Conservation (phyloP, 2,797 vertebrate genomes). For the Paguma larvata region DNA sequence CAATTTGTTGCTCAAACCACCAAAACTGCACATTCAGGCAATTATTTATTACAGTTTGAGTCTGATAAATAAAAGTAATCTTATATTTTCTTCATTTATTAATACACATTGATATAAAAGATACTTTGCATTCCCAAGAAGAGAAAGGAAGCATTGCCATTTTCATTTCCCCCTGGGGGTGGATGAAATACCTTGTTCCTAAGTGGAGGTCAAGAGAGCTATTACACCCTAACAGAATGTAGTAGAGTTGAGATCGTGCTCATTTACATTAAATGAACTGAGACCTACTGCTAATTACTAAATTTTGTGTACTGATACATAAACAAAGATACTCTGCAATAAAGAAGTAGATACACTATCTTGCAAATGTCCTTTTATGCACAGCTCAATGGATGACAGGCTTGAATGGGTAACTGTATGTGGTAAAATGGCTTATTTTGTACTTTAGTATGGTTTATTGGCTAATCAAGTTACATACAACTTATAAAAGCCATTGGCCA, state of each 20-base stretch:
- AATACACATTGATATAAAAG: conserved; percentile 47
- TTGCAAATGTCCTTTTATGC: neutral
- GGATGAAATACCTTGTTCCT: conserved; percentile 1
- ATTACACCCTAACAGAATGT: conserved; percentile 1
- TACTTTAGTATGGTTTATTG: conserved; percentile 41
- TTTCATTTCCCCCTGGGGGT: neutral
- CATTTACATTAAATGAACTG: conserved; percentile 69
- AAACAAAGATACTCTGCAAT: conserved; percentile 36
- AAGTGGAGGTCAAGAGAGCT: conserved; percentile 53
- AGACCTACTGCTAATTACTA: conserved; percentile 69
- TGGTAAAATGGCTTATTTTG: conserved; percentile 47
- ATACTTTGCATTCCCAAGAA: neutral
- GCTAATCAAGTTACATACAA: neutral
- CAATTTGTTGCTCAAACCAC: conserved; percentile 48
- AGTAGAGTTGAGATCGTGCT: neutral
- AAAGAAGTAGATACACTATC: neutral
- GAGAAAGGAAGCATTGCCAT: neutral
- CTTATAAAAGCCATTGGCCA: conserved; percentile 41
- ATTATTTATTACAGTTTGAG: conserved; percentile 52
- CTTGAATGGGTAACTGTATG: neutral
- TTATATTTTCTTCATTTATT: conserved; percentile 45
- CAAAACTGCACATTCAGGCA: conserved; percentile 25
- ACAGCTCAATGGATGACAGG: conserved; percentile 44
- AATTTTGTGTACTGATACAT: conserved; percentile 47
- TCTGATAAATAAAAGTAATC: conserved; percentile 60